Conservation (phyloP, 1,140 invertebrate genomes). For the Drosophila jambulina region DNA sequence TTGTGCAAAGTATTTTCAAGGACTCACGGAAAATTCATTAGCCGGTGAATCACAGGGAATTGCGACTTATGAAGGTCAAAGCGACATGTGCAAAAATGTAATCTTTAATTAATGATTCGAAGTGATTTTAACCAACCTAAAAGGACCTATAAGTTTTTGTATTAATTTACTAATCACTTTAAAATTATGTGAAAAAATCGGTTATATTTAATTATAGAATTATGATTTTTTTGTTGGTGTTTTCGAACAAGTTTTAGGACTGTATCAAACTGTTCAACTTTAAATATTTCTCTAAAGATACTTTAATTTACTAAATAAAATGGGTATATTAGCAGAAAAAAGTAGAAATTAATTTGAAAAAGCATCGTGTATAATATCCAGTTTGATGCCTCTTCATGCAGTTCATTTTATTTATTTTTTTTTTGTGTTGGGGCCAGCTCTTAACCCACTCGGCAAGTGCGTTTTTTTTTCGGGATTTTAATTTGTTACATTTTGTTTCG, state of each 20-base stretch:
- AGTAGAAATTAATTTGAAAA: conserved; percentile 19
- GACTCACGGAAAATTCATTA: conserved; percentile 7
- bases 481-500: conserved; percentile 57
- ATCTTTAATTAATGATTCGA: not conserved
- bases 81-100: not conserved
- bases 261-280: too few species aligned
- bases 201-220: too few species aligned
- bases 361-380: not conserved
- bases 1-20: not conserved
- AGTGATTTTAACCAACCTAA: not conserved
- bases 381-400: not conserved
- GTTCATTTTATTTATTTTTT: not conserved
- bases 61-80: not conserved
- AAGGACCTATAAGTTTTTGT: not conserved
- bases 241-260: too few species aligned
- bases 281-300: too few species aligned
- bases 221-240: too few species aligned
- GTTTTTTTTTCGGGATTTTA: conserved; percentile 63
- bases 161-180: not conserved
- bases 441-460: conserved; percentile 23
- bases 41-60: conserved; percentile 1
- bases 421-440: conserved; percentile 10
- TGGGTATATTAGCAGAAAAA: not conserved
- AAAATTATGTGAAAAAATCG: not conserved
- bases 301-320: not conserved